These are phyloP conservation scores for Chelon labrosus DNA, from an alignment of 2,797 vertebrate species.

Conservation along the genomic window DNA sequence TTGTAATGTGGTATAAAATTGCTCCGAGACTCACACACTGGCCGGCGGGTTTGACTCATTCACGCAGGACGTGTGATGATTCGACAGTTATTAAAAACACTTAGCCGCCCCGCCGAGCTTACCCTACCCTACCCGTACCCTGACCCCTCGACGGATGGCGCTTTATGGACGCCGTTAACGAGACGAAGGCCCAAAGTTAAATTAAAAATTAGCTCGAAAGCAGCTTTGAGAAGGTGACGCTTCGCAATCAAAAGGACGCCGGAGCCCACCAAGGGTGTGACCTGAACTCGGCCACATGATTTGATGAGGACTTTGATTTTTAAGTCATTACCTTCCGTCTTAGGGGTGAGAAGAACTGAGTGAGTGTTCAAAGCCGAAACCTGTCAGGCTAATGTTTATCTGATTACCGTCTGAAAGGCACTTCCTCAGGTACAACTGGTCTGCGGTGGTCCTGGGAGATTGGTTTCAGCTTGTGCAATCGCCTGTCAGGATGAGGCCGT, in stretches of 20 bases:
- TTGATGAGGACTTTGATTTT: slow-evolving; percentile 79
- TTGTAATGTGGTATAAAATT: slow-evolving; percentile 72
- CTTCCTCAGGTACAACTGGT: slow-evolving; percentile 59
- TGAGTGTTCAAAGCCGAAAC: slow-evolving; percentile 79
- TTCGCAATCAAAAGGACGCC: slow-evolving; percentile 66
- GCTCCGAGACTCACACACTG: slow-evolving; percentile 46
- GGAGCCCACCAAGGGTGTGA: slow-evolving; percentile 72
- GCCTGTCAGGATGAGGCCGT: too few relatives aligned
- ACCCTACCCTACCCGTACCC: slow-evolving; percentile 36
- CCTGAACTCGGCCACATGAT: slow-evolving; percentile 59
- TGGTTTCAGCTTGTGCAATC: slow-evolving; percentile 13
- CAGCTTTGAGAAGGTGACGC: slow-evolving; percentile 73
- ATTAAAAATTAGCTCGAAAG: slow-evolving; percentile 60
- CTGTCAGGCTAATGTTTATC: slow-evolving; percentile 75
- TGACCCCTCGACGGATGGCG: slow-evolving; percentile 34
- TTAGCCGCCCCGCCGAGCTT: slow-evolving; percentile 25
- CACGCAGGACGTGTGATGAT: slow-evolving; percentile 38
- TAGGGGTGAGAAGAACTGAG: slow-evolving; percentile 80
- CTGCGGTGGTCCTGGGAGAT: slow-evolving; percentile 6
- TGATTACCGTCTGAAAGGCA: slow-evolving; percentile 65
- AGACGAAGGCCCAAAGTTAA: slow-evolving; percentile 47
- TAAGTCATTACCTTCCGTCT: slow-evolving; percentile 68
- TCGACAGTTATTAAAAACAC: slow-evolving; percentile 44
- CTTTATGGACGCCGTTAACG: slow-evolving; percentile 54
- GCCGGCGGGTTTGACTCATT: slow-evolving; percentile 52